Evolutionary conservation across 2,797 vertebrate species (phyloP), one percentile per base, ranked within the genome.

Genomic region (Furcifer pardalis): DNA sequence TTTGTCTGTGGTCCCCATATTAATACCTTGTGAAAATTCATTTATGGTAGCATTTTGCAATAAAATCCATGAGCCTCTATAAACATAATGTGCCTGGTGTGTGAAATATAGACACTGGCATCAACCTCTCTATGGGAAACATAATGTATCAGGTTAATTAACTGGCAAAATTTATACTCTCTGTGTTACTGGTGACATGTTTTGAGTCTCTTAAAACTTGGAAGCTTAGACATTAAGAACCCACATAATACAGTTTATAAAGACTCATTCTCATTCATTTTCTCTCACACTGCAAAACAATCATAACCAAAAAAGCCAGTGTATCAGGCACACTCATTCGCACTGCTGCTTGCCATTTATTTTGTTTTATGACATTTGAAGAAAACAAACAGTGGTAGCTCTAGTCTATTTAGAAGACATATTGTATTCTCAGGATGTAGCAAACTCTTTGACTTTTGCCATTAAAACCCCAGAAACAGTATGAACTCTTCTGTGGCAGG

Each of bases 21-120:
- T 91, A 89, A 83, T 90, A 86, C 83, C 52, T 81, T 44, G 78
- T 52, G 84, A 86, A 84, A 83, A 2, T 83, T 90, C 93, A 90
- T 90, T 95, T 95, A 90, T 77, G 71, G 79, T n/a, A 84, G 32
- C 66, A 77, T 92, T 71, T 94, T 92, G 76, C 77, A 93, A 88
- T 88, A 91, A 95, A 82, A 90, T 88, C 49, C 83, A 86, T 81
- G 90, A 52, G 0, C 89, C 90, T 91, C 85, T 89, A 92, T 35
- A 37, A 35, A 86, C 83, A 19, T 69, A 62, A 68, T 81, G 89
- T 91, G 89, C 52, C 81, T 86, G 65, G 63, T 9, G 0, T 46
- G 76, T 91, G 89, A 92, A 93, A 90, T 85, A 85, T 0, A 91
- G 89, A 83, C 66, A 88, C 77, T 63, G 76, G 52, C 81, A 79